phyloP scores from a whole-genome alignment of 1,140 invertebrate genomes.

The Pinna nobilis region DNA sequence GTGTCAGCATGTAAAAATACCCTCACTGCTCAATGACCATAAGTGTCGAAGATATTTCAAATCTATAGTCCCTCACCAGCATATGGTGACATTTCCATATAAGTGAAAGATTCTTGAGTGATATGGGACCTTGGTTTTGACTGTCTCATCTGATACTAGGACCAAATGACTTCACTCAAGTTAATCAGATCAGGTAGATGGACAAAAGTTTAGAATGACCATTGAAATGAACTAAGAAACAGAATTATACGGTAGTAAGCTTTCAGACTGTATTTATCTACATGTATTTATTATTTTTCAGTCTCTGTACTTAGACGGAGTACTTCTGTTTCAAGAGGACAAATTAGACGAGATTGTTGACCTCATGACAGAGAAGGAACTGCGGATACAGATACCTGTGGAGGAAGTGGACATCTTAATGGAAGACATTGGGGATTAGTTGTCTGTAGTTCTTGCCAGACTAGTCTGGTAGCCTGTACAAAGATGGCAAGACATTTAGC shows the following conservation, averaged over 20 bases:
- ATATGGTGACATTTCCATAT: no score
- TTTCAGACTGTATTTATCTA: neutral
- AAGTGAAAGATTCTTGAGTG: no score
- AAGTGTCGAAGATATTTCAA: no score
- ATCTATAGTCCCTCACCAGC: no score
- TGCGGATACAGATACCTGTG: conserved; percentile 73
- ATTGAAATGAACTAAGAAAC: neutral
- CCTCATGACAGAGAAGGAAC: conserved; percentile 75
- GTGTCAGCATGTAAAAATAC: no score
- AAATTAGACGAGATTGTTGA: conserved; percentile 72
- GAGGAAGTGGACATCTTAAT: conserved; percentile 75
- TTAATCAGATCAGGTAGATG: no score
- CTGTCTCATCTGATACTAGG: no score
- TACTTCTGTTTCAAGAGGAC: conserved; percentile 66
- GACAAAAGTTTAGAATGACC: neutral
- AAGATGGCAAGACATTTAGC: neutral
- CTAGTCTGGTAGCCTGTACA: neutral
- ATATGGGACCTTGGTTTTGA: no score
- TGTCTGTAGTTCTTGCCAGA: neutral
- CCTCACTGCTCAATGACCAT: no score
- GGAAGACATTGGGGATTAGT: neutral
- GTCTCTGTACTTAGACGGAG: conserved; percentile 73
- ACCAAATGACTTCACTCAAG: no score
- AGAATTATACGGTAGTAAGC: neutral
- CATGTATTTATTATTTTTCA: conserved; percentile 45